Evolutionary conservation across 1,140 invertebrate species (phyloP).

Genomic region (Penaeus indicus): DNA sequence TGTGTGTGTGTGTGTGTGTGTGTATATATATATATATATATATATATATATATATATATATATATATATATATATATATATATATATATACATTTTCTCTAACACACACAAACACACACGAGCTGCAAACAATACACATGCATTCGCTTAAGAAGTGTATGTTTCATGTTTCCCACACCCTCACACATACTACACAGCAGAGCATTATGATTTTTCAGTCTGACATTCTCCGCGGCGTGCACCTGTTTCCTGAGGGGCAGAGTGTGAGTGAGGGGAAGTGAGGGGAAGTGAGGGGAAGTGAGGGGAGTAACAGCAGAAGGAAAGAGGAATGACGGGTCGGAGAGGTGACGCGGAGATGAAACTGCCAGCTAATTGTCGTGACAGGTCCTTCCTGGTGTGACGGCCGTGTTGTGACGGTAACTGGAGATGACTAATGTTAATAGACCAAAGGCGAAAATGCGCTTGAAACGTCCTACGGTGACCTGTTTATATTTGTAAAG

Average conservation of each 20-base stretch:
- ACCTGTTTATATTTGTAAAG: neutral
- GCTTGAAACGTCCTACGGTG: neutral
- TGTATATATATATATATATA: neutral
- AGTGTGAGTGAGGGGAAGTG: neutral
- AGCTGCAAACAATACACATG: no score
- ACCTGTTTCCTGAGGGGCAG: neutral
- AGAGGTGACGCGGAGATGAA: constrained; percentile 5
- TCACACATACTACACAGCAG: no score
- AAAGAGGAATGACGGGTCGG: neutral
- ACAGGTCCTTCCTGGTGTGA: neutral
- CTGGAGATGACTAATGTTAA: constrained; percentile 15
- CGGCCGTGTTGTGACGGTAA: constrained; percentile 24
- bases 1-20: no score
- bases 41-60: neutral
- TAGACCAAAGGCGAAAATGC: neutral
- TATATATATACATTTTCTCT: no score
- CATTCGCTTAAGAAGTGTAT: no score
- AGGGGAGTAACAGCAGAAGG: neutral
- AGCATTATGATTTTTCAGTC: no score
- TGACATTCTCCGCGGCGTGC: no score
- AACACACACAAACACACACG: no score
- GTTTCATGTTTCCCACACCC: no score
- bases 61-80: neutral
- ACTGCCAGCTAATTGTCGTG: neutral
- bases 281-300: neutral